A percentile compares a stretch with the other conserved stretches of the same genome.
These are phyloP conservation scores for Odontamblyopus lacepedii DNA, from an alignment of 2,797 vertebrate genomes.

Conservation along the genomic window DNA sequence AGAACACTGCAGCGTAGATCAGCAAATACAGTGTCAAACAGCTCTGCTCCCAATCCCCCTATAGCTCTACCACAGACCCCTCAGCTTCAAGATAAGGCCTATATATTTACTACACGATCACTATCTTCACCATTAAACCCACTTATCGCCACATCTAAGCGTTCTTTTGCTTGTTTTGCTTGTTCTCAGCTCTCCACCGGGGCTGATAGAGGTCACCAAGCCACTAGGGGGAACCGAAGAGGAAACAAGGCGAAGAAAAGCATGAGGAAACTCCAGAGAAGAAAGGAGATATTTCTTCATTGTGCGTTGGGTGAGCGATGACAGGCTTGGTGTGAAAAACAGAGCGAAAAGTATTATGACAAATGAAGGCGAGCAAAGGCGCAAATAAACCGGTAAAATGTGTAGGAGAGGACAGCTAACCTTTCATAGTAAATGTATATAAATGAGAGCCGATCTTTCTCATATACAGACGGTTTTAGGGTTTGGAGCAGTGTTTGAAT, in stretches of 20 bases:
- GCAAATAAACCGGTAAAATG: constrained; percentile 7
- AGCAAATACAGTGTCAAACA: constrained; percentile 37
- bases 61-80: constrained; percentile 23
- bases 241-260: constrained; percentile 3
- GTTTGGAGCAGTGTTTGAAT: not conserved
- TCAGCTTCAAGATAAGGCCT: constrained; percentile 61
- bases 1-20: constrained; percentile 40
- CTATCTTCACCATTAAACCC: constrained; percentile 73
- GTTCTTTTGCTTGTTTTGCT: constrained; percentile 48
- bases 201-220: constrained; percentile 58
- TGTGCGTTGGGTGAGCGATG: constrained; percentile 17
- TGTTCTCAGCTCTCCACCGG: constrained; percentile 39
- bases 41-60: constrained; percentile 41
- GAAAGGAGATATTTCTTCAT: constrained; percentile 18
- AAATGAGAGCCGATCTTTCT: not conserved
- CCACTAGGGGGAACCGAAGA: constrained; percentile 23
- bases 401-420: constrained; percentile 3
- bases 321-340: constrained; percentile 10
- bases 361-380: not conserved
- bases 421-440: constrained; percentile 5
- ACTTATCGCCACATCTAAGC: constrained; percentile 61
- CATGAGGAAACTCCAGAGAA: constrained; percentile 6
- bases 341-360: constrained; percentile 3
- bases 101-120: constrained; percentile 62
- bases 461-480: not conserved